Base-by-base conservation (phyloP, 2,888 invertebrate genomes). In the Neocrepidodera transversa region DNA sequence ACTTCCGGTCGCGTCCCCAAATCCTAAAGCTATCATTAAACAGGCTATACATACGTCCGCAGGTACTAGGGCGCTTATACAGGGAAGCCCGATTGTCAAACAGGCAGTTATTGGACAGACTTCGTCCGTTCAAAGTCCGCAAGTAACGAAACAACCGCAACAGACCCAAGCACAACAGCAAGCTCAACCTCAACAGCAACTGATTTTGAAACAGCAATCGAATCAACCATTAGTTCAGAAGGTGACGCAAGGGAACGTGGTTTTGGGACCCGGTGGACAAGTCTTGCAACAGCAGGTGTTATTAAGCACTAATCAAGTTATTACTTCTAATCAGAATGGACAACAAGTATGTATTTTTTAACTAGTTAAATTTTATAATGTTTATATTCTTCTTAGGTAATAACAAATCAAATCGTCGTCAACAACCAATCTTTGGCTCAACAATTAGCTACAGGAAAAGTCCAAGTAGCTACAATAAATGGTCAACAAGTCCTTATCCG, bases 401-500 rank as follows among this genome's bases (percentile, higher is more conserved):
- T 83, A 62, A 79, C 82, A 3, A 84, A 82, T 70, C 92, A 92
- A 79, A 88, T 92, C 58, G 87, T 92, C 42, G 89, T 92, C 42
- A 91, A 89, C 72, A 91, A 90, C 76, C 88, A 87, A 2, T 86
- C 85, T 13, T 80, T 93, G 35, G 91, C 90, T 11, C 92, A 92
- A 74, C 92, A 93, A 76, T 82, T 93, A 61, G 91, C 91, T 1
- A 85, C 89, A 11, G 93, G 92, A 5, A 93, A 92, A 77, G 86
- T 92, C 6, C 92, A 92, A 76, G 83, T 93, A 55, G 91, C 92
- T 0, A 91, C 91, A 0, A 88, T 93, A 18, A 91, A 91, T 75
- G 93, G 93, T 0, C 93, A 93, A 73, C 93, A 93, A 78, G 91
- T 93, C 20, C 82, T 93, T 38, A 90, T 93, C 60, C 83, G 91